These are phyloP conservation scores for Alloscopus bannaensis DNA, from an alignment of 2,888 invertebrate genomes.

Conservation along the genomic window DNA sequence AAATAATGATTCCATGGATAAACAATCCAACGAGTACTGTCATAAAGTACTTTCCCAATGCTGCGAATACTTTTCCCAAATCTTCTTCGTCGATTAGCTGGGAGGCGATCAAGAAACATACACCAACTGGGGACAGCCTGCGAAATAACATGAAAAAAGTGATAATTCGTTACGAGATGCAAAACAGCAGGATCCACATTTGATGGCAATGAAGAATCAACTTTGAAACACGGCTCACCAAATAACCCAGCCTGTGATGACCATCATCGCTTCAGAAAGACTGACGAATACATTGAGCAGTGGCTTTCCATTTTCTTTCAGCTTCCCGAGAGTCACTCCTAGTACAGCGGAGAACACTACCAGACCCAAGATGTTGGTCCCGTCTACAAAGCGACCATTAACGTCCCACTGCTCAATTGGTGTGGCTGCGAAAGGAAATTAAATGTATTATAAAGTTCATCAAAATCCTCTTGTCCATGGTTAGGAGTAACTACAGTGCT, in stretches of 20 bases:
- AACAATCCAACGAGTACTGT: slow-evolving; percentile 93
- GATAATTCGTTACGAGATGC: background rate
- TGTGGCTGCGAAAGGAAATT: background rate
- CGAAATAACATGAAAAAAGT: background rate
- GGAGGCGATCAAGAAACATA: slow-evolving; percentile 90
- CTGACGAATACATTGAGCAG: slow-evolving; percentile 90
- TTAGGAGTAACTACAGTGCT: background rate
- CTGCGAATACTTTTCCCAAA: slow-evolving; percentile 86
- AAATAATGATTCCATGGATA: slow-evolving; percentile 92
- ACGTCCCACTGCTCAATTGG: slow-evolving; percentile 80
- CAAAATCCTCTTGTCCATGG: no score
- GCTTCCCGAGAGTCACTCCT: slow-evolving; percentile 93
- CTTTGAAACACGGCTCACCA: slow-evolving; percentile 81
- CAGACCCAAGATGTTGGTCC: slow-evolving; percentile 89
- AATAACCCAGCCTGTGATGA: slow-evolving; percentile 96
- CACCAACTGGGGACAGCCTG: slow-evolving; percentile 92
- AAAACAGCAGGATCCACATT: background rate
- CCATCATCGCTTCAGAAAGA: slow-evolving; percentile 96
- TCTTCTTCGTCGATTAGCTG: slow-evolving; percentile 94
- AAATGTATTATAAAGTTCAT: no score
- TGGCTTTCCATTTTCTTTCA: slow-evolving; percentile 89
- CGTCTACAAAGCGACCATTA: slow-evolving; percentile 82
- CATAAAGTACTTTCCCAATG: slow-evolving; percentile 93
- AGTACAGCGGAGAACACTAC: slow-evolving; percentile 90
- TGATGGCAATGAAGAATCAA: slow-evolving; percentile 14